Conservation (phyloP, 2,888 invertebrate species). For the Patella pellucida region DNA sequence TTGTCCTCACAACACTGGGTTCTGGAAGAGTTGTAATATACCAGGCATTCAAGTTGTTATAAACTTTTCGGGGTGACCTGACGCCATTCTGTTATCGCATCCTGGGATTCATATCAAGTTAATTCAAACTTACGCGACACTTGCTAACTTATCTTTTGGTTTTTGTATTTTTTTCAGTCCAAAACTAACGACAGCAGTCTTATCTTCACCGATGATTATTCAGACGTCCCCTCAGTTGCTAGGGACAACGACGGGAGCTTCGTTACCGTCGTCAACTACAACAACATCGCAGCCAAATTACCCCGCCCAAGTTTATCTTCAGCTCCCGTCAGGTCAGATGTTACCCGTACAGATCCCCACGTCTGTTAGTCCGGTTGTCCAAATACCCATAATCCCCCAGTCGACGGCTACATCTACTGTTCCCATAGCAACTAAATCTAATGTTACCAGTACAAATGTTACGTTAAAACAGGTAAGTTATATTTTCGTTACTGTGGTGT, state of each 20-base stretch:
- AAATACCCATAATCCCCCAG: slow-evolving; percentile 11
- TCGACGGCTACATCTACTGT: slow-evolving; percentile 26
- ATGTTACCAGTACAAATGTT: slow-evolving; percentile 29
- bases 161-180: not conserved
- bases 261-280: not conserved
- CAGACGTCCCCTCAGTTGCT: not conserved
- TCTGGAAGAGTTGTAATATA: too few species aligned
- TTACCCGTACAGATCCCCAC: slow-evolving; percentile 70
- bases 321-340: slow-evolving; percentile 74
- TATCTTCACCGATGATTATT: not conserved
- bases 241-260: not conserved
- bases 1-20: too few species aligned
- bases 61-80: too few species aligned
- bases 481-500: too few species aligned
- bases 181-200: slow-evolving; percentile 4
- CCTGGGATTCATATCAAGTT: too few species aligned
- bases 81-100: too few species aligned
- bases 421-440: slow-evolving; percentile 29
- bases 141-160: not conserved
- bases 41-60: too few species aligned
- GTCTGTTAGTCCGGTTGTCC: slow-evolving; percentile 19
- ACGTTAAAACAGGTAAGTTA: slow-evolving; percentile 36
- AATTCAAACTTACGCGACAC: too few species aligned
- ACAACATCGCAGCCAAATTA: slow-evolving; percentile 32
- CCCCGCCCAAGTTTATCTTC: slow-evolving; percentile 73